Evolutionary conservation across 1,140 invertebrate species (phyloP).

Genomic region (Aricia agestis): DNA sequence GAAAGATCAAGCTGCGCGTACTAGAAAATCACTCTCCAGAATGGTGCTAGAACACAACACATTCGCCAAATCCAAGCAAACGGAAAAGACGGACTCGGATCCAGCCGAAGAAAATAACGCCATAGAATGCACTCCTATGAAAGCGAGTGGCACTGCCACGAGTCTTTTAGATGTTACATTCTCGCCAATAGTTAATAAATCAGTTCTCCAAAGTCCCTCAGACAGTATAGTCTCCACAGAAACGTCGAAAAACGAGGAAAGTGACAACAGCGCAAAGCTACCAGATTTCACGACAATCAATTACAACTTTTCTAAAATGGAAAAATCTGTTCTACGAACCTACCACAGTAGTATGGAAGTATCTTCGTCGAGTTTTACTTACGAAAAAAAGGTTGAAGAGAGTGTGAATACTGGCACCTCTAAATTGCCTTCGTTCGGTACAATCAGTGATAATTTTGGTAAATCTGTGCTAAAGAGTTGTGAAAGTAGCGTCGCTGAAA

Average conservation of each 20-base stretch:
- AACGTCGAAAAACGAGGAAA: conserved; percentile 35
- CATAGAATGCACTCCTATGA: conserved; percentile 58
- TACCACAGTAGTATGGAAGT: conserved; percentile 38
- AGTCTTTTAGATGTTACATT: conserved; percentile 58
- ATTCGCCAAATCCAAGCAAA: conserved; percentile 53
- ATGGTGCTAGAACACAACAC: conserved; percentile 64
- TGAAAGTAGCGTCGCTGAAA: conserved; percentile 39
- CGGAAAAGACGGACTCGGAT: conserved; percentile 38
- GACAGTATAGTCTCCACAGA: conserved; percentile 46
- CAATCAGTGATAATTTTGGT: conserved; percentile 36
- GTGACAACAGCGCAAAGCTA: conserved; percentile 31
- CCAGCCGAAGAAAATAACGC: conserved; percentile 30
- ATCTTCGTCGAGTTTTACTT: conserved; percentile 8
- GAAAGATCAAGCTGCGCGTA: conserved; percentile 38
- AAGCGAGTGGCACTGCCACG: conserved; percentile 13
- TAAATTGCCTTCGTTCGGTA: conserved; percentile 38
- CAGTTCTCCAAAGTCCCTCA: conserved; percentile 53
- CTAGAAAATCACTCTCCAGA: conserved; percentile 59
- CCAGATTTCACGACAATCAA: conserved; percentile 47
- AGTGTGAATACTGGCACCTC: conserved; percentile 11
- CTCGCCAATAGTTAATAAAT: conserved; percentile 64
- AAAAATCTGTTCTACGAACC: conserved; percentile 44
- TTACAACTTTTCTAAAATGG: conserved; percentile 30
- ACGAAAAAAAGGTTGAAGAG: conserved; percentile 33
- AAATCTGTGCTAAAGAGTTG: conserved; percentile 46